phyloP scores from a whole-genome alignment of 2,113 vertebrate species.

The Copsychus sechellarum region DNA sequence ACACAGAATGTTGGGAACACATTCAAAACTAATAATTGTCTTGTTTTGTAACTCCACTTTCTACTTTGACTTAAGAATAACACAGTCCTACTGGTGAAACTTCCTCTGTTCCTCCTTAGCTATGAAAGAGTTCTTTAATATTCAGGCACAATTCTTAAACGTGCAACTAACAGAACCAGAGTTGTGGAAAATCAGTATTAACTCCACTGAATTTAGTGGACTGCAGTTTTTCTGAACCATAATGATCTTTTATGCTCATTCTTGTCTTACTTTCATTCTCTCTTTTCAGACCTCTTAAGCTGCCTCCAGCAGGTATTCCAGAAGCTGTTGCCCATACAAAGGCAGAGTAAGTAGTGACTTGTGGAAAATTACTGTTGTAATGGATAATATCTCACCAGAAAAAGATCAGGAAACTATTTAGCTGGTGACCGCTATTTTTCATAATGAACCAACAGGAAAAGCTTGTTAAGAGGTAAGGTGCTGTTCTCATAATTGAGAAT shows the following conservation, averaged over 20 bases:
- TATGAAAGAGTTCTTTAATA: background rate
- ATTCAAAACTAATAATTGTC: background rate
- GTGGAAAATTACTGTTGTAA: background rate
- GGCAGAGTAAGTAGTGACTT: conserved; percentile 76
- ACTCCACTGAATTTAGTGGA: background rate
- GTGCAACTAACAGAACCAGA: background rate
- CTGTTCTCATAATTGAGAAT: background rate
- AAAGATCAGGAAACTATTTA: background rate
- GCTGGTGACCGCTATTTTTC: background rate
- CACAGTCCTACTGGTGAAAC: background rate
- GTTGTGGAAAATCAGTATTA: background rate
- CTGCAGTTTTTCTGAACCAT: background rate
- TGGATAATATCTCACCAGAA: background rate
- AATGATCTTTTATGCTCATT: background rate
- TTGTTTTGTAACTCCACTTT: background rate
- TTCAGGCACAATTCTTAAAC: background rate
- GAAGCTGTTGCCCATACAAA: conserved; percentile 58
- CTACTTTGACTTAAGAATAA: background rate
- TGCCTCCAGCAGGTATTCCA: conserved; percentile 66
- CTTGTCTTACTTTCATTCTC: background rate
- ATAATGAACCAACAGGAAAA: background rate
- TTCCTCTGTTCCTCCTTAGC: background rate
- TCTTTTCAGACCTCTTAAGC: conserved; percentile 77
- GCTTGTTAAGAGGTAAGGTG: background rate
- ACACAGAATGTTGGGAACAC: background rate